These are phyloP conservation scores for Syrista parreyssii DNA, from an alignment of 2,888 invertebrate genomes.

Conservation along the genomic window DNA sequence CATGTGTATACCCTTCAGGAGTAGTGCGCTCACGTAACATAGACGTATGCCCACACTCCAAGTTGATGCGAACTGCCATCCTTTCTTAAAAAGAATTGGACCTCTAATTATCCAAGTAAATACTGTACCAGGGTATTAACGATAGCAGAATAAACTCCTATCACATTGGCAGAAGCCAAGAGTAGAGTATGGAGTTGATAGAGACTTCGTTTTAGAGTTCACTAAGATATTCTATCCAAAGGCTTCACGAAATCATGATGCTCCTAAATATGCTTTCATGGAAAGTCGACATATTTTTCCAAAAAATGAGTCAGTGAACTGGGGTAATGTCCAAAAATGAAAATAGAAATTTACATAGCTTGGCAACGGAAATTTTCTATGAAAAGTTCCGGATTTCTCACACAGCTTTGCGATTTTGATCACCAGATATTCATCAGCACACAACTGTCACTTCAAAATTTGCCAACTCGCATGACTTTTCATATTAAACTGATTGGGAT, in stretches of 20 bases:
- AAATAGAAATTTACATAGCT: constrained; percentile 30
- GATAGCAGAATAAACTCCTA: not conserved
- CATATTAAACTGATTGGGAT: constrained; percentile 24
- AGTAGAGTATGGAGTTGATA: not conserved
- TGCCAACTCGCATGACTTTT: constrained; percentile 15
- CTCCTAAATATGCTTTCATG: not conserved
- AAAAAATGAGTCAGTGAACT: not conserved
- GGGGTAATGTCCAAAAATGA: not conserved
- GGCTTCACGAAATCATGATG: not conserved
- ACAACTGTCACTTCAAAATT: constrained; percentile 16
- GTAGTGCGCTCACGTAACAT: constrained; percentile 83
- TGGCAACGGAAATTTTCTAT: constrained; percentile 38
- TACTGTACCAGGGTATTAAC: not conserved
- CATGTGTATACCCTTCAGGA: constrained; percentile 93
- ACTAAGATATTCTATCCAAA: not conserved
- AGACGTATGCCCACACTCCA: constrained; percentile 94
- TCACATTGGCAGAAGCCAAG: not conserved
- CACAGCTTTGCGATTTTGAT: constrained; percentile 20
- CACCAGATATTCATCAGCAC: constrained; percentile 15
- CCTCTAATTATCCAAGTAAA: not conserved
- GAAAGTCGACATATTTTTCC: not conserved
- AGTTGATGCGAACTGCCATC: constrained; percentile 81
- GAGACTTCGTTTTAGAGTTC: not conserved
- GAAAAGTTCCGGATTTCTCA: constrained; percentile 36
- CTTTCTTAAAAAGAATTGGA: constrained; percentile 41